These are phyloP conservation scores for Monochamus alternatus DNA, from an alignment of 2,888 invertebrate species.

Conservation along the genomic window DNA sequence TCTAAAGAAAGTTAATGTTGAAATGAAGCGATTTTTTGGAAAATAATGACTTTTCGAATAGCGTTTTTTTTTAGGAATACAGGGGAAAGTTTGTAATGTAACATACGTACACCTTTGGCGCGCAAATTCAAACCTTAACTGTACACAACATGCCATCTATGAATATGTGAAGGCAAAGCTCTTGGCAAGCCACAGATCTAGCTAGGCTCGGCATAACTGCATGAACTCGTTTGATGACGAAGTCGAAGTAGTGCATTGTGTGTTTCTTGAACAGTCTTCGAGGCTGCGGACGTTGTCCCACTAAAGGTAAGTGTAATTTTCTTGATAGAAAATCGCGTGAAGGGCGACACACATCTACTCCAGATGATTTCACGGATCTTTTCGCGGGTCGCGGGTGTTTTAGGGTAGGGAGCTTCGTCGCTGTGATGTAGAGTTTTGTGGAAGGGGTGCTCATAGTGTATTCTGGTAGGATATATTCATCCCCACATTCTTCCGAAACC, in stretches of 20 bases:
- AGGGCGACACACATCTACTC: conserved; percentile 57
- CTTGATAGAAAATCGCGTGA: conserved; percentile 38
- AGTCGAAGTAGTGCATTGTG: conserved; percentile 64
- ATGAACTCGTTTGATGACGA: conserved; percentile 66
- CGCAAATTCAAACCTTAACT: conserved; percentile 54
- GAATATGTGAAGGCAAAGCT: conserved; percentile 55
- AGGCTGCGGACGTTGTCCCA: conserved; percentile 28
- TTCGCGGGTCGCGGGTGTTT: conserved; percentile 69
- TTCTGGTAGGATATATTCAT: conserved; percentile 72
- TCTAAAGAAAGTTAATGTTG: too few species aligned
- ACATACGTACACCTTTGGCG: conserved; percentile 44
- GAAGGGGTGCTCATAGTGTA: conserved; percentile 71
- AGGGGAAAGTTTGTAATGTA: too few species aligned
- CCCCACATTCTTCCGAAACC: conserved; percentile 71
- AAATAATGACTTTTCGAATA: too few species aligned
- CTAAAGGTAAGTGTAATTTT: conserved; percentile 55
- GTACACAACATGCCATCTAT: conserved; percentile 64
- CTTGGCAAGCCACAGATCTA: conserved; percentile 58
- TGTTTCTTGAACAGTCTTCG: conserved; percentile 44
- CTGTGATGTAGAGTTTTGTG: conserved; percentile 71
- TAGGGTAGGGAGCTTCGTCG: conserved; percentile 72
- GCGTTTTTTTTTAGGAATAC: too few species aligned
- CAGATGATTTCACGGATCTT: conserved; percentile 67
- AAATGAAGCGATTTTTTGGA: too few species aligned
- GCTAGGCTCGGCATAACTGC: conserved; percentile 57